Conservation (phyloP, 2,113 vertebrate species). For the Pycnonotus jocosus region DNA sequence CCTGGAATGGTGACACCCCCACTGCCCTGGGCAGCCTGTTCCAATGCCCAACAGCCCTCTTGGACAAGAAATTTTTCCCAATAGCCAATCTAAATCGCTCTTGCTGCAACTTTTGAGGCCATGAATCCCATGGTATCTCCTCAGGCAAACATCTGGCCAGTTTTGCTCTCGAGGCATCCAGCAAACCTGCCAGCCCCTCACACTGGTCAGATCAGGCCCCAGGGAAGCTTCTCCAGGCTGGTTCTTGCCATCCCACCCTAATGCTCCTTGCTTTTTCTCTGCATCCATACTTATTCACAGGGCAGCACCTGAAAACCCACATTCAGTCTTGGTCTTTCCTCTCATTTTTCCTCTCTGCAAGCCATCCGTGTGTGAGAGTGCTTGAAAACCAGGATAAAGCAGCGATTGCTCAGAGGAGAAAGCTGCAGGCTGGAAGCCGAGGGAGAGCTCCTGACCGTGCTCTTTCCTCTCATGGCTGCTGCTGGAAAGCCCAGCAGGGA, state of each 20-base stretch:
- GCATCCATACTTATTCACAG: neutral
- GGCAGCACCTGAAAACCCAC: neutral
- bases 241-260: neutral
- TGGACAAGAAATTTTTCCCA: neutral
- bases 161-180: neutral
- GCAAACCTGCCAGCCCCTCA: neutral
- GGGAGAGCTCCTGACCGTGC: neutral
- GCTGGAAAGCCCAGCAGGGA: neutral
- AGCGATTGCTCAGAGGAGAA: neutral
- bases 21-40: neutral
- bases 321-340: neutral
- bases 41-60: neutral
- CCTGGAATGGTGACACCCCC: neutral
- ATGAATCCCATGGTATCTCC: accelerated
- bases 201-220: accelerated
- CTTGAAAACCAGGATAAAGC: neutral
- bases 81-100: neutral
- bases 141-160: neutral
- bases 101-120: neutral
- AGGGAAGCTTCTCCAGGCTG: neutral
- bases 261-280: neutral
- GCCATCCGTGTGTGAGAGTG: accelerated
- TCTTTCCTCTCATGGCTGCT: neutral
- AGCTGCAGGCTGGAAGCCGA: neutral
- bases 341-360: neutral